These are phyloP conservation scores for Spinus olivaceus DNA, from an alignment of 2,797 vertebrate species.

Conservation along the genomic window DNA sequence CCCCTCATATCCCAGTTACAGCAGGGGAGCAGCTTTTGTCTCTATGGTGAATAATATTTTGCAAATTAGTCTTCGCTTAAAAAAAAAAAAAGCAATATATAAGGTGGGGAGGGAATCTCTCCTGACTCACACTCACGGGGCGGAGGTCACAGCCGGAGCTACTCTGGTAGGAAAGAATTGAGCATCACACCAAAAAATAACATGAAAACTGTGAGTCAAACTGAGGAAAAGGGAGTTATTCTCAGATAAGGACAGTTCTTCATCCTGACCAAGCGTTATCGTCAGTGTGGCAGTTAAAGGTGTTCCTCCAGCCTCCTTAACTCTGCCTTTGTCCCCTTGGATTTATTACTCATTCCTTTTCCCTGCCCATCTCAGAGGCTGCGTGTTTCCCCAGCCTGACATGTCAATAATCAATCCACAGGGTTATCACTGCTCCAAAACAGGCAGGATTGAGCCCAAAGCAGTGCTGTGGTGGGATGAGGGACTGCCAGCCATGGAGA, in stretches of 20 bases:
- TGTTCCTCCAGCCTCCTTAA: background rate
- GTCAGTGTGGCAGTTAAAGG: background rate
- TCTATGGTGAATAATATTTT: constrained; percentile 43
- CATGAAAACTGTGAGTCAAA: background rate
- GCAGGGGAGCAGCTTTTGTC: background rate
- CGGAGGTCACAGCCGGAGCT: background rate
- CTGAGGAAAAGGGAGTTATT: background rate
- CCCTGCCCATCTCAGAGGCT: background rate
- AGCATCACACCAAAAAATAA: background rate
- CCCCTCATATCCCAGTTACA: background rate
- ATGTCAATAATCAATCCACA: fast-evolving
- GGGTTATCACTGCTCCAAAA: background rate
- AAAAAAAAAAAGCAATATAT: background rate
- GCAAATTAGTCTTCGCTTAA: background rate
- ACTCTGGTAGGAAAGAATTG: constrained; percentile 7
- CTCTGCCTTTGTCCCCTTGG: background rate
- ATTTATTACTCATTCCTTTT: background rate
- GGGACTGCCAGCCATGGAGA: fast-evolving
- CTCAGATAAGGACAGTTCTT: background rate
- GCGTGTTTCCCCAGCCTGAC: fast-evolving
- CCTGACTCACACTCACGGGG: constrained; percentile 11
- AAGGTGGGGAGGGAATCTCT: background rate
- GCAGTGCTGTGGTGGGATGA: fast-evolving
- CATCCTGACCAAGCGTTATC: fast-evolving
- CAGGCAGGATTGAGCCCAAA: background rate